Base-by-base conservation (phyloP, 1,140 invertebrate species). In the Diorhabda sublineata region DNA sequence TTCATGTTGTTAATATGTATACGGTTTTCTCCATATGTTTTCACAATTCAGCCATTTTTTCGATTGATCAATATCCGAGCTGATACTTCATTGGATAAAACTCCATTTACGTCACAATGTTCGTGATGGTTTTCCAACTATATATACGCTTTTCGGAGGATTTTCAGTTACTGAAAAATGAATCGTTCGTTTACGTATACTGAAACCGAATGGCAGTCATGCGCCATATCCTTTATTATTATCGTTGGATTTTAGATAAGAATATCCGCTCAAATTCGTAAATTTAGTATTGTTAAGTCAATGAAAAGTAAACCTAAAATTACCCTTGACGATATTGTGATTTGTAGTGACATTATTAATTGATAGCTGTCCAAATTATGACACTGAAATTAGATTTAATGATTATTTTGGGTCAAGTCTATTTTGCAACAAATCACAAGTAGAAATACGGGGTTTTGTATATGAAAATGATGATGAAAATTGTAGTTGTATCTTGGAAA, bases 11-110 rank as follows among this genome's bases (percentile, higher is more conserved):
- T 60, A 47, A 71, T 61, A 69, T 69, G 59, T 58, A 57, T 57
- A 47, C 43, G 59, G 63, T 74, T 72, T 62, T 73, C 68, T 75
- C 76, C 76, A 77, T 77, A 77, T 77, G 76, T 71, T 77, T 76
- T 75, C 70, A 69, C 65, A 66, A 64, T 44, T 65, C 60, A 61
- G 71, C 73, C 74, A 76, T 77, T 69, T 75, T 74, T 57, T 61
- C 61, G 64, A 71, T 64, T 69, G 70, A 75, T 77, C 76, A 77
- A 77, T 77, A 77, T 59, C 56, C 61, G 66, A 67, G 61, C 66
- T 47, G 60, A 71, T 67, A 74, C 71, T 67, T 73, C 63, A 77
- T 77, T 77, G 76, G 76, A 42, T 65, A 62, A 61, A 67, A 66
- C 62, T 59, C 59, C 52, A 56, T 26, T 59, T 62, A 73, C 73